phyloP scores from a whole-genome alignment of 2,797 vertebrate genomes.

The Falco concolor region DNA sequence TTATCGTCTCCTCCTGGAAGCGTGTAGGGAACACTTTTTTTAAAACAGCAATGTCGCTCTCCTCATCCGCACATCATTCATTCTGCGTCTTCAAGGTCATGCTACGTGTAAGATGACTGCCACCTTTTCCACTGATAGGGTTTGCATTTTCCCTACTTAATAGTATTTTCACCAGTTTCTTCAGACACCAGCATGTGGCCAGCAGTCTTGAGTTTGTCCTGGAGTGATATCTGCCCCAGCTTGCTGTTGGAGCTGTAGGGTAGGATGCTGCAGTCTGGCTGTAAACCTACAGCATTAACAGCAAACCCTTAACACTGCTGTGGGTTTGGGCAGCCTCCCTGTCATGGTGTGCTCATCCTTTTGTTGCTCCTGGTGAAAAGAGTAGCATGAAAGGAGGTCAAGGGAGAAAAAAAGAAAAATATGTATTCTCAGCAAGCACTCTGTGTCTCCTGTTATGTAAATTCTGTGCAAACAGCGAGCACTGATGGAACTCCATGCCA shows the following conservation, averaged over 20 bases:
- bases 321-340: not conserved
- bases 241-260: not conserved
- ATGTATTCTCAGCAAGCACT: not conserved
- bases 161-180: not conserved
- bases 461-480: not conserved
- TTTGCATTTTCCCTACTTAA: not conserved
- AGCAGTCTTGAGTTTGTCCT: not conserved
- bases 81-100: not conserved
- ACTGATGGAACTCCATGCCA: not conserved
- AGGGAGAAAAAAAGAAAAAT: constrained; percentile 17
- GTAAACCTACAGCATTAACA: not conserved
- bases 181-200: not conserved
- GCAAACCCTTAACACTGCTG: not conserved
- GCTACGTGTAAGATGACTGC: not conserved
- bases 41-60: not conserved
- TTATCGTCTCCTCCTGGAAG: not conserved
- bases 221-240: not conserved
- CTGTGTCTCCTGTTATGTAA: not conserved
- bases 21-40: not conserved
- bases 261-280: not conserved
- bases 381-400: constrained; percentile 41
- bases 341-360: not conserved
- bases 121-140: not conserved
- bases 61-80: not conserved
- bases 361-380: constrained; percentile 28